phyloP scores from a whole-genome alignment of 1,140 invertebrate species.

The Trypoxylus dichotomus region DNA sequence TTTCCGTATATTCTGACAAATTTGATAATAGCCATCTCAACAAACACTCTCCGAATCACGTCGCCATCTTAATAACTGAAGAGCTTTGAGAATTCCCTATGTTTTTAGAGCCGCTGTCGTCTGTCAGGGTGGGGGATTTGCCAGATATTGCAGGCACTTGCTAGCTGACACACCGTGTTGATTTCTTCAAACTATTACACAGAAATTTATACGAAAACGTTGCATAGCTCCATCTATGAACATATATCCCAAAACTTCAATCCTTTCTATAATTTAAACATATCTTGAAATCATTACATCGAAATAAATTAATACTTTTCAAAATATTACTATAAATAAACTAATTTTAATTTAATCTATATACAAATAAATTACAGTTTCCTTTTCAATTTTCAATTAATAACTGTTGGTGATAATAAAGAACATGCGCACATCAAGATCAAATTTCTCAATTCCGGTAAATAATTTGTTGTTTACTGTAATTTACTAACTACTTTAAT shows the following conservation, averaged over 20 bases:
- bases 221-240: not conserved
- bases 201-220: not conserved
- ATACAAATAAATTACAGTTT: too few relatives aligned
- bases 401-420: too few relatives aligned
- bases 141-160: slow-evolving; percentile 33
- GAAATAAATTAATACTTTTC: too few relatives aligned
- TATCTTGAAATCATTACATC: too few relatives aligned
- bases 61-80: slow-evolving; percentile 50
- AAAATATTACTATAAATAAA: too few relatives aligned
- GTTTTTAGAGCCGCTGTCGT: slow-evolving; percentile 43
- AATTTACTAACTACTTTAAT: too few relatives aligned
- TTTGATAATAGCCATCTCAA: slow-evolving; percentile 45
- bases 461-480: too few relatives aligned
- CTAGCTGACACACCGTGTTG: slow-evolving; percentile 24
- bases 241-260: not conserved
- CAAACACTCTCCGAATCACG: slow-evolving; percentile 43
- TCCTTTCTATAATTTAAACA: too few relatives aligned
- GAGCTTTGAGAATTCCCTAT: slow-evolving; percentile 38
- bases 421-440: too few relatives aligned
- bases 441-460: too few relatives aligned
- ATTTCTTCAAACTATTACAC: not conserved
- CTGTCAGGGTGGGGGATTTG: slow-evolving; percentile 46
- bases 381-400: too few relatives aligned
- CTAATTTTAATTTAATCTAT: too few relatives aligned
- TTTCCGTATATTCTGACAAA: slow-evolving; percentile 27